Conservation (phyloP, 2,113 vertebrate genomes). For the Anoplopoma fimbria region DNA sequence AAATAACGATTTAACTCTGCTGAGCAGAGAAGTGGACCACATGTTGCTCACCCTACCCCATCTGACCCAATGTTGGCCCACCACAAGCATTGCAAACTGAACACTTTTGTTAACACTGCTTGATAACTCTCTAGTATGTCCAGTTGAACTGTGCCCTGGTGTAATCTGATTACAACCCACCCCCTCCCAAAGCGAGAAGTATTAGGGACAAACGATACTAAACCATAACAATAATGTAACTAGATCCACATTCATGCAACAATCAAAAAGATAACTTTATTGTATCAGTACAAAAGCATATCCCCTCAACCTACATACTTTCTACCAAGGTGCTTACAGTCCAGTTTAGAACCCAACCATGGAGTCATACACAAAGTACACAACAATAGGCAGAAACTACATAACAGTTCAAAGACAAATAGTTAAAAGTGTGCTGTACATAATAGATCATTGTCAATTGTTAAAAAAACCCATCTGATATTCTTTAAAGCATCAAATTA, state of each 20-base stretch:
- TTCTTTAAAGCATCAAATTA: constrained; percentile 11
- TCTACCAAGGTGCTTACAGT: constrained; percentile 25
- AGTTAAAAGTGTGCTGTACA: constrained; percentile 28
- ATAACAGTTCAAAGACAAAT: background rate
- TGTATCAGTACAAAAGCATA: constrained; percentile 63
- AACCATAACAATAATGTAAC: constrained; percentile 28
- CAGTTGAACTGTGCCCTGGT: background rate
- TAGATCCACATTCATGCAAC: constrained; percentile 26
- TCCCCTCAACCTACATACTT: constrained; percentile 45
- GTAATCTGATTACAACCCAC: constrained; percentile 26
- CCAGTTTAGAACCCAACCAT: constrained; percentile 4
- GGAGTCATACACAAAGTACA: background rate
- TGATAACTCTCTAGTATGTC: background rate
- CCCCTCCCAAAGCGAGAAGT: background rate
- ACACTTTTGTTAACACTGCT: background rate
- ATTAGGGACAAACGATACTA: constrained; percentile 12
- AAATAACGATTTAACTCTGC: background rate
- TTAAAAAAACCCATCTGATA: constrained; percentile 6
- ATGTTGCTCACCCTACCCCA: background rate
- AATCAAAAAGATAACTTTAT: constrained; percentile 73
- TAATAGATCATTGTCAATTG: background rate
- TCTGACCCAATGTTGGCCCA: background rate
- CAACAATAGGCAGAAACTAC: background rate
- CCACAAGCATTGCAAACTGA: background rate
- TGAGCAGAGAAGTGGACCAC: background rate